Percentiles rank a stretch among this genome's conserved stretches.
Conservation (phyloP, 2,797 vertebrate species). For the Nasua narica region DNA sequence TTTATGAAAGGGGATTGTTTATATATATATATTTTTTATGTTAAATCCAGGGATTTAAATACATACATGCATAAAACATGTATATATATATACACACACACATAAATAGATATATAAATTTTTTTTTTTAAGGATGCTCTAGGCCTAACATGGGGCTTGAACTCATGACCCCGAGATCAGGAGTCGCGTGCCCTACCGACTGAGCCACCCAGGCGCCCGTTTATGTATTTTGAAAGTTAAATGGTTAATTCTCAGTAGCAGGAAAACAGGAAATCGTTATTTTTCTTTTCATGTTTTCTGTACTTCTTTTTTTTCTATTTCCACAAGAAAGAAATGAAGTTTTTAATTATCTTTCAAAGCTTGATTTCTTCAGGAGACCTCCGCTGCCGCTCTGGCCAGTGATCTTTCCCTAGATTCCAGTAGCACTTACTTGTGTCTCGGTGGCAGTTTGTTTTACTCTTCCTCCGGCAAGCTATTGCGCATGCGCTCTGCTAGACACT, state of each 20-base stretch:
- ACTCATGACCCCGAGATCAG: background rate
- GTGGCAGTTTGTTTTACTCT: background rate
- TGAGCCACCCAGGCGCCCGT: background rate
- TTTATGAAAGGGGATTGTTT: background rate
- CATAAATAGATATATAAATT: fast-evolving
- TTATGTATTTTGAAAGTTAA: constrained; percentile 49
- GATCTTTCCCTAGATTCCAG: background rate
- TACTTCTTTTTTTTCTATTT: background rate
- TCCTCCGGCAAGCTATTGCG: background rate
- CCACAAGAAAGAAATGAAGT: background rate
- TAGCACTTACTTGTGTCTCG: background rate
- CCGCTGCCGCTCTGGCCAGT: background rate
- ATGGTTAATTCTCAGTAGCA: background rate
- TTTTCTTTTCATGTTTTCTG: background rate
- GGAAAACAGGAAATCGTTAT: background rate
- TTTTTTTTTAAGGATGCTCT: background rate
- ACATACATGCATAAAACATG: background rate
- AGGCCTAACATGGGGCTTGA: background rate
- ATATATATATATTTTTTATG: background rate
- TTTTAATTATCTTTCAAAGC: background rate
- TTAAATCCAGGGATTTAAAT: background rate
- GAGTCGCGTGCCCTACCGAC: background rate
- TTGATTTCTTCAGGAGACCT: background rate
- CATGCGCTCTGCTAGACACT: background rate
- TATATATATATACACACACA: fast-evolving